These are phyloP conservation scores for Cataglyphis cursor DNA, from an alignment of 2,888 invertebrate genomes.

Conservation along the genomic window DNA sequence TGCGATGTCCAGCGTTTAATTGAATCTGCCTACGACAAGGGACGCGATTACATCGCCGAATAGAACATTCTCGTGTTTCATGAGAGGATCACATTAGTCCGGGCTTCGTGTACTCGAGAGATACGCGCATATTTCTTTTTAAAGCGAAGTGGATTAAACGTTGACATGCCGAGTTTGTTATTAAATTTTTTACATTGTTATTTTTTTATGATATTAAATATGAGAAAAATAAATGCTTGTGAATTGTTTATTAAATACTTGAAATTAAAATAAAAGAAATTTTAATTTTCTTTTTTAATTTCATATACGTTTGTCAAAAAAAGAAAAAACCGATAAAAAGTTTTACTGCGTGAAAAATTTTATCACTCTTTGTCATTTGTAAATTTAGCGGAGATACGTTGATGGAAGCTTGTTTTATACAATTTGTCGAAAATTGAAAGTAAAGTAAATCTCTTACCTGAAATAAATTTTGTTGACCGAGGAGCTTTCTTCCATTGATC, in stretches of 20 bases:
- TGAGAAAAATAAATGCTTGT: not conserved
- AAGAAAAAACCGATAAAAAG: not conserved
- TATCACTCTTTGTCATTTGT: not conserved
- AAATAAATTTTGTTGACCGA: conserved; percentile 7
- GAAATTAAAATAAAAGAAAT: not conserved
- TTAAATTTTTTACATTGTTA: not conserved
- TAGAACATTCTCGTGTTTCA: conserved; percentile 30
- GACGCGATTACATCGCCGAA: conserved; percentile 36
- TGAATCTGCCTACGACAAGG: conserved; percentile 50
- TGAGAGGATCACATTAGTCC: conserved; percentile 30
- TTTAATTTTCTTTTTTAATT: not conserved
- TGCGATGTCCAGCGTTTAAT: conserved; percentile 36
- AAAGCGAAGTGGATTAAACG: not conserved
- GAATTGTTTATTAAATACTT: not conserved
- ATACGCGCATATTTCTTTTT: not conserved
- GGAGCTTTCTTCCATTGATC: not conserved
- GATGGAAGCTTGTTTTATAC: not conserved
- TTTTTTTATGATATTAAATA: conserved; percentile 5
- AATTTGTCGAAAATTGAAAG: conserved; percentile 7
- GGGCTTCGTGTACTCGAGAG: conserved; percentile 1
- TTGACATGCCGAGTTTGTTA: not conserved
- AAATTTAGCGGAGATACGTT: not conserved
- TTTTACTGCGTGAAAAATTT: not conserved
- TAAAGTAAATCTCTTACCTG: conserved; percentile 5
- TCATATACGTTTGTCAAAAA: not conserved